A percentile compares a stretch with the other conserved stretches of the same genome.
These are phyloP conservation scores for Drosophila histrio DNA, from an alignment of 2,888 invertebrate genomes.

Conservation along the genomic window DNA sequence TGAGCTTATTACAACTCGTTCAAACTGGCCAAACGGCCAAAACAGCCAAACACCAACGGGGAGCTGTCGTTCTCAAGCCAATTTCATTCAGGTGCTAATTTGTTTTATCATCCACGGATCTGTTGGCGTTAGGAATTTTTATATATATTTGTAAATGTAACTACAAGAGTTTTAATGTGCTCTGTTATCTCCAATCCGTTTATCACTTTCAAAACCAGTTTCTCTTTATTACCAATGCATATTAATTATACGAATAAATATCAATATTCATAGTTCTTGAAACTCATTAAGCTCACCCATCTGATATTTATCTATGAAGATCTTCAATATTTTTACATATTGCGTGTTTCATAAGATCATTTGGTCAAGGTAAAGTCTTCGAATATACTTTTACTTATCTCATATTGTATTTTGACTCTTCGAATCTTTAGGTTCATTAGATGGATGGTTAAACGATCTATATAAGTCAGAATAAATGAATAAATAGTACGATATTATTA, in stretches of 20 bases:
- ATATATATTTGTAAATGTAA: slow-evolving; percentile 21
- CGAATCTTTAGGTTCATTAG: not conserved
- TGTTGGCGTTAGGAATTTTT: slow-evolving; percentile 46
- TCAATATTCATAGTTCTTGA: slow-evolving; percentile 24
- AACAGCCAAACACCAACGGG: slow-evolving; percentile 9
- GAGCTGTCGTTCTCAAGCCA: slow-evolving; percentile 8
- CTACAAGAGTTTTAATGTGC: slow-evolving; percentile 7
- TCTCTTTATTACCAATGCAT: not conserved
- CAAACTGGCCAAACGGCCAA: slow-evolving; percentile 53
- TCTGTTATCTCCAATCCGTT: not conserved
- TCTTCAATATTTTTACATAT: slow-evolving; percentile 5
- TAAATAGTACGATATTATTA: too few relatives aligned
- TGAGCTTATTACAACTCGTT: slow-evolving; percentile 77
- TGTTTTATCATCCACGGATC: slow-evolving; percentile 51
- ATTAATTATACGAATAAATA: slow-evolving; percentile 2
- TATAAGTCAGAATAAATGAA: too few relatives aligned
- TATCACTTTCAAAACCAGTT: slow-evolving; percentile 20
- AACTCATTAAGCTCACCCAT: slow-evolving; percentile 4
- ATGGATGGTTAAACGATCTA: not conserved
- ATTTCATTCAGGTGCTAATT: slow-evolving; percentile 56
- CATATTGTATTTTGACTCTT: not conserved
- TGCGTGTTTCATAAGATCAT: not conserved
- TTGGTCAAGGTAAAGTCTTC: not conserved
- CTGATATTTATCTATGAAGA: slow-evolving; percentile 12
- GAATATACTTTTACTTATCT: not conserved